phyloP scores from a whole-genome alignment of 2,888 invertebrate genomes.

The Andrena bicolor region DNA sequence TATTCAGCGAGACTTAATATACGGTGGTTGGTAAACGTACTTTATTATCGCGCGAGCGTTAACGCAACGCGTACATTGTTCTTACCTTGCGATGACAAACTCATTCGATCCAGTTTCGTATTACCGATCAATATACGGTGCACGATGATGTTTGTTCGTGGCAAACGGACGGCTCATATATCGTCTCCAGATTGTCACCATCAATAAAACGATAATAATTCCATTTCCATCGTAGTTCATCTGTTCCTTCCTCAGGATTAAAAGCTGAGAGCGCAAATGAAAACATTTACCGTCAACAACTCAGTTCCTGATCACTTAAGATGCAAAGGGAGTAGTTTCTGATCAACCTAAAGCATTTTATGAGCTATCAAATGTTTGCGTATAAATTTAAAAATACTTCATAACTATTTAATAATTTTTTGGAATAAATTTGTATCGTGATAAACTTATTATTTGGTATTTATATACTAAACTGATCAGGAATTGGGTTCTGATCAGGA shows the following conservation, averaged over 20 bases:
- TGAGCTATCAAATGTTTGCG: no score
- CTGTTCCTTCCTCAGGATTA: neutral
- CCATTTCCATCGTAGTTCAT: neutral
- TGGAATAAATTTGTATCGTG: no score
- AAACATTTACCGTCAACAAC: no score
- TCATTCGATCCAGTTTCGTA: conserved; percentile 18
- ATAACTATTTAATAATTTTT: no score
- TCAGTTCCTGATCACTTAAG: no score
- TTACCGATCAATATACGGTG: conserved; percentile 10
- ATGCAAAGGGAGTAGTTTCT: no score
- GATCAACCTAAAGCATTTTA: no score
- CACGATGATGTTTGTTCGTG: conserved; percentile 2
- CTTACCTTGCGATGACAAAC: conserved; percentile 2
- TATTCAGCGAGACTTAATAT: neutral
- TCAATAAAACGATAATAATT: neutral
- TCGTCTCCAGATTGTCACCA: neutral
- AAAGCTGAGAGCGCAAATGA: neutral
- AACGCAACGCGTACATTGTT: conserved; percentile 16
- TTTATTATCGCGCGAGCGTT: conserved; percentile 28
- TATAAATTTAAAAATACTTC: no score
- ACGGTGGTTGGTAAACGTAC: neutral
- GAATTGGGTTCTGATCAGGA: no score
- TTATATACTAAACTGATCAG: no score
- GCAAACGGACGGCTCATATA: neutral
- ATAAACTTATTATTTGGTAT: no score